phyloP scores from a whole-genome alignment of 2,113 vertebrate species.

The Atrichornis clamosus region DNA sequence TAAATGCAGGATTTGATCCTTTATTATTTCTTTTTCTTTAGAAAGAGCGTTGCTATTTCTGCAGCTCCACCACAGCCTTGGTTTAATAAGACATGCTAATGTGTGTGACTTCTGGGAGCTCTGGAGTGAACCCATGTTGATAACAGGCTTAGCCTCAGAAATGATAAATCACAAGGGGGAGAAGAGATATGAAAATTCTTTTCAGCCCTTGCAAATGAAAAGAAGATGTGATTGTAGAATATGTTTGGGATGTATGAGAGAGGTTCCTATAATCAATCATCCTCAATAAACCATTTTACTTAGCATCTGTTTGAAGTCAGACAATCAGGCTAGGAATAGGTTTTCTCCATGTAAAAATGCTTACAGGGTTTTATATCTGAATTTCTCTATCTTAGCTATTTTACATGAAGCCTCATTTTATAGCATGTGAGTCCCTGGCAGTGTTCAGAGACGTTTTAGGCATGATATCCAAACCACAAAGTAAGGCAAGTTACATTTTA shows the following conservation, averaged over 20 bases:
- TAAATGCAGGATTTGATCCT: conserved; percentile 37
- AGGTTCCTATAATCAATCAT: conserved; percentile 71
- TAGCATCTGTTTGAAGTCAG: conserved; percentile 61
- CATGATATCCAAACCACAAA: background rate
- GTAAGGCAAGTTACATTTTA: background rate
- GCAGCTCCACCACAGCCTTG: conserved; percentile 44
- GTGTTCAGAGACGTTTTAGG: background rate
- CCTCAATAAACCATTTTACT: conserved; percentile 71
- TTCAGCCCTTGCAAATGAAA: conserved; percentile 73
- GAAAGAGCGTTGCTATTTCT: conserved; percentile 18
- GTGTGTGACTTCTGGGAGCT: conserved; percentile 68
- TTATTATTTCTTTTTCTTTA: conserved; percentile 44
- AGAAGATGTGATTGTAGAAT: conserved; percentile 75
- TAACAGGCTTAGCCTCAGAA: conserved; percentile 71
- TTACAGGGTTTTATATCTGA: background rate
- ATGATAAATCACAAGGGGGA: conserved; percentile 72
- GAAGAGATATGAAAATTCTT: conserved; percentile 74
- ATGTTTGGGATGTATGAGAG: conserved; percentile 62
- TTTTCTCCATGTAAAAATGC: conserved; percentile 7
- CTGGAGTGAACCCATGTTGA: conserved; percentile 70
- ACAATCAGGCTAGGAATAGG: background rate
- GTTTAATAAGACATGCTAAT: conserved; percentile 78
- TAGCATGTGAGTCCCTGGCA: background rate
- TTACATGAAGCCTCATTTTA: background rate
- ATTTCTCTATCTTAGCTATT: background rate